phyloP scores from a whole-genome alignment of 92 coral and sea anemone genomes.

The Pocillopora grandis region DNA sequence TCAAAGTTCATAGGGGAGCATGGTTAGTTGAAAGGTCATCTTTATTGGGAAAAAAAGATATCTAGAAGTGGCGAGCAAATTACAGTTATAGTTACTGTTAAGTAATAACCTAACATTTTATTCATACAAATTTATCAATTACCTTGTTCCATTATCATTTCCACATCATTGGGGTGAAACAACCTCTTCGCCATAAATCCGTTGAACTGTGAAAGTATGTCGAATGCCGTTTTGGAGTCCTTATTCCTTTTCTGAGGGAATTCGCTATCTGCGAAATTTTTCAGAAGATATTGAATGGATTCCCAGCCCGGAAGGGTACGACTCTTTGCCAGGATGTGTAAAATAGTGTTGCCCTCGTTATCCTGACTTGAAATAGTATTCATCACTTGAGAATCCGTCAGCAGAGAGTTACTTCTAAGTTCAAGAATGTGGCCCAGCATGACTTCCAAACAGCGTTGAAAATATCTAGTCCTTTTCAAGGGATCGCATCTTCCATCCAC shows the following conservation, averaged over 20 bases:
- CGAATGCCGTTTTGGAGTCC: constrained; percentile 33
- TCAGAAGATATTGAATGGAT: constrained; percentile 43
- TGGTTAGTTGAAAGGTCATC: too few relatives aligned
- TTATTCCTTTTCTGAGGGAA: constrained; percentile 39
- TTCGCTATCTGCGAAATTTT: constrained; percentile 26
- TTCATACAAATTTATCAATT: neutral
- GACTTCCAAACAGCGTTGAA: constrained; percentile 56
- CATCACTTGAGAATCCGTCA: constrained; percentile 31
- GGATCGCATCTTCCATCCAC: constrained; percentile 56
- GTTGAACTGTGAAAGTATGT: constrained; percentile 14
- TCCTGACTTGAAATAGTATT: constrained; percentile 45
- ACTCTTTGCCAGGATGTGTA: constrained; percentile 49
- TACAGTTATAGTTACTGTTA: neutral
- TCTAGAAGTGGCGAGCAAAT: too few relatives aligned
- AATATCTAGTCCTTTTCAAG: constrained; percentile 44
- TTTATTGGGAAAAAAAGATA: too few relatives aligned
- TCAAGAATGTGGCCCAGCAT: constrained; percentile 54
- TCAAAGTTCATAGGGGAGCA: too few relatives aligned
- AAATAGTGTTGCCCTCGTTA: constrained; percentile 50
- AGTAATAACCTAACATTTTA: too few relatives aligned
- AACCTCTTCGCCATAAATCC: constrained; percentile 12
- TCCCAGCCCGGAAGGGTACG: constrained; percentile 36
- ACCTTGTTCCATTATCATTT: constrained; percentile 6
- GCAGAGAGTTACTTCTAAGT: constrained; percentile 34
- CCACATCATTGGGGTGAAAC: constrained; percentile 12